Base-by-base conservation (phyloP, 1,140 invertebrate species). In the Archivesica marissinica region DNA sequence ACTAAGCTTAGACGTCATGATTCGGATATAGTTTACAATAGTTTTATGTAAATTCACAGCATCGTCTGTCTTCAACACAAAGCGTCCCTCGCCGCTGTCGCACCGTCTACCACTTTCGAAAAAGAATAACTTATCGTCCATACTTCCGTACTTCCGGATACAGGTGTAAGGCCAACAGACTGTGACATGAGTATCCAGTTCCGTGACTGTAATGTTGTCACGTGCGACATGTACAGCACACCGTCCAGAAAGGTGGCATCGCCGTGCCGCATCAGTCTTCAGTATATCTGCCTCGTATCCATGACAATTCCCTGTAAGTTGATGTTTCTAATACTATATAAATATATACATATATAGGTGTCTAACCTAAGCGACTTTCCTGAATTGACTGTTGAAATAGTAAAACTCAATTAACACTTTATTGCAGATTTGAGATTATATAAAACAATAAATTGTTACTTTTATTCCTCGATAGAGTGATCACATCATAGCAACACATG, bases 61-160 rank as follows among this genome's bases (percentile, higher is more conserved):
- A 20, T 35, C 25, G n/a, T 64, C 30, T 11, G 30, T 64, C 59
- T 35, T 35, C 59, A 64, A 7, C 0, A 64, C 59, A 35, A 25
- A 64, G 33, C 59, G 28, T 35, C 59, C 59, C 38, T 64, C 59
- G 15, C 59, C 59, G 1, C 30, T 35, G 9, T 6, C 59, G 38
- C 59, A 64, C 38, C 59, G 9, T 35, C 59, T 33, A 9, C 59
- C 59, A 64, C 59, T 64, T 17, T 64, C 59, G 15, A 64, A 64
- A 25, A 64, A 64, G 25, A 64, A 64, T 35, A 64, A 35, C 38
- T 64, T 64, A 25, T 6, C 30, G 13, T 64, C 59, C 59, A 64
- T 64, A 64, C 59, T 64, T 2, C 59, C 59, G 15, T 64, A 35
- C n/a, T 64, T 64, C 15, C 59, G 20, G 28, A 64, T 64, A 15